Percentiles rank a stretch among this genome's conserved stretches.
Conservation (phyloP, 2,888 invertebrate genomes). For the Syrista parreyssii region DNA sequence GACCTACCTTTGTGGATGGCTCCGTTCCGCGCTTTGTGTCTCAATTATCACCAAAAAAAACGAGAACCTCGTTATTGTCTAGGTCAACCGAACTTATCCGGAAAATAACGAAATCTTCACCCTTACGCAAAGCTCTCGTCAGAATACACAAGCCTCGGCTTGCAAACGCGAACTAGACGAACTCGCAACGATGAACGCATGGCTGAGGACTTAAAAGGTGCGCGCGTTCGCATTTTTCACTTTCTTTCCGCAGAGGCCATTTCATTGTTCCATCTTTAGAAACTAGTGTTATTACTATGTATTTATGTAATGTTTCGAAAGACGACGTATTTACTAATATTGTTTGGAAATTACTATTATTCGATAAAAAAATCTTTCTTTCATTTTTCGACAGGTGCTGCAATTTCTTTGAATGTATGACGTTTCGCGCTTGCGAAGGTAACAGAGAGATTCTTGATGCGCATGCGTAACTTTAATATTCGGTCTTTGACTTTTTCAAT, state of each 20-base stretch:
- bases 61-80: neutral
- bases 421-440: neutral
- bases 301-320: neutral
- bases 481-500: neutral
- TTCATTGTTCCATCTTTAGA: neutral
- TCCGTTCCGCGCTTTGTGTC: neutral
- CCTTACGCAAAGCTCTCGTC: constrained; percentile 10
- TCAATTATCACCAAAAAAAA: neutral
- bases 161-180: constrained; percentile 15
- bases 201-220: neutral
- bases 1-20: constrained; percentile 6
- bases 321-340: neutral
- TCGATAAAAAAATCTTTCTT: neutral
- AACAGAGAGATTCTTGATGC: neutral
- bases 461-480: neutral
- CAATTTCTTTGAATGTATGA: neutral
- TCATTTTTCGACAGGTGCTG: neutral
- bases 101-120: constrained; percentile 13
- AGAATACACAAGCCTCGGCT: constrained; percentile 18
- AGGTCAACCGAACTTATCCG: constrained; percentile 7
- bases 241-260: neutral
- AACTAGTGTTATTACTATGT: neutral
- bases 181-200: neutral
- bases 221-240: neutral
- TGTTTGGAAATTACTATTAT: neutral